Percentiles rank a stretch among this genome's conserved stretches.
These are phyloP conservation scores for Hepsetus odoe DNA, from an alignment of 2,113 vertebrate genomes.

Conservation along the genomic window DNA sequence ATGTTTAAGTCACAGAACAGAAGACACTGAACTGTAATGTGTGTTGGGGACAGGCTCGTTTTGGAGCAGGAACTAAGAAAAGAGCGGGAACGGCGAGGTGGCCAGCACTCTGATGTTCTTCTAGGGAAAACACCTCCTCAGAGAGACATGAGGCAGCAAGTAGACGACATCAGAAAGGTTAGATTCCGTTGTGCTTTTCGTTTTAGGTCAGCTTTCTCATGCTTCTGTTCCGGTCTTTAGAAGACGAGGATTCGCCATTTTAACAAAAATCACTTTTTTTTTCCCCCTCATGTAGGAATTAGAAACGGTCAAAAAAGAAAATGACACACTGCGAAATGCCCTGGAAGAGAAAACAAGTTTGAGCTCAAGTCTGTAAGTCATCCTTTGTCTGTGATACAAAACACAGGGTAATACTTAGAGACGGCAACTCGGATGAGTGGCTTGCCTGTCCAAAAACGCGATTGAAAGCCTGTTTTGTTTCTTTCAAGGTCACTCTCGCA, in stretches of 20 bases:
- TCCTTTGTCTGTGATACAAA: not conserved
- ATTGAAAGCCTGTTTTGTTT: not conserved
- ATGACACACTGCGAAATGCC: slow-evolving; percentile 52
- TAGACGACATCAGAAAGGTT: slow-evolving; percentile 70
- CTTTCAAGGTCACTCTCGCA: slow-evolving; percentile 69
- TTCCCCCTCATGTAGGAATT: slow-evolving; percentile 61
- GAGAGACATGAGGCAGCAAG: slow-evolving; percentile 60
- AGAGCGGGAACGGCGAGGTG: slow-evolving; percentile 75
- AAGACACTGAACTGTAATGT: not conserved
- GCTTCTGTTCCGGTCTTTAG: not conserved
- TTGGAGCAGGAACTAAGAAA: slow-evolving; percentile 84
- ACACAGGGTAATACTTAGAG: not conserved
- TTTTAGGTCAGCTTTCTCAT: not conserved
- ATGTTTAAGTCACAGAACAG: not conserved
- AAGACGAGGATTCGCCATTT: too few species aligned
- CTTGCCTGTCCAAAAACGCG: not conserved
- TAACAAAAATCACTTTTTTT: too few species aligned
- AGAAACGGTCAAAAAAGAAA: slow-evolving; percentile 70
- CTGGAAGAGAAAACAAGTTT: slow-evolving; percentile 71
- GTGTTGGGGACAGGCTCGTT: slow-evolving; percentile 26
- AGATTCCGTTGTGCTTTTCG: not conserved
- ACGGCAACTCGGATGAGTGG: not conserved
- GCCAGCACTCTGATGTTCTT: slow-evolving; percentile 49
- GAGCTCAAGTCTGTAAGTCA: slow-evolving; percentile 70
- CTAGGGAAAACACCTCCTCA: slow-evolving; percentile 55